Evolutionary conservation across 1,140 invertebrate genomes (phyloP), one percentile per base, ranked within the genome.

Genomic region (Drosophila arizonae): DNA sequence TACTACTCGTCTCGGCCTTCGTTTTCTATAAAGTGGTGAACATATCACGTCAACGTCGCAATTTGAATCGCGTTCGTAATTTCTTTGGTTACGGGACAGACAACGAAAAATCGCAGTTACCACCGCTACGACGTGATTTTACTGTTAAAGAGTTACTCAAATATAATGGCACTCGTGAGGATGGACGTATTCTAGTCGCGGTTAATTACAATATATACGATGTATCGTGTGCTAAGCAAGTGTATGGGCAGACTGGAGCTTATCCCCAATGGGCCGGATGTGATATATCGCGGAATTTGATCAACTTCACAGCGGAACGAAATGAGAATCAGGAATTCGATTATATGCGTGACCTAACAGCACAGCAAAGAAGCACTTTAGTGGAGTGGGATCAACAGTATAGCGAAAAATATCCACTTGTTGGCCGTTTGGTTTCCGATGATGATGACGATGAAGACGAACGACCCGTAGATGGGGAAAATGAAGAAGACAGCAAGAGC

Each of bases 201-300:
- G 63, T 85, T 4, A 81, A 85, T 58, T 74, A 71, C 15, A 66
- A 72, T 30, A 50, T 85, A 3, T 85, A 85, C 26, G 81, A 85
- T 52, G 81, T 85, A 0, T 62, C 81, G 1, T 13, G 24, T 11
- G 69, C 77, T 13, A 62, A 33, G 11, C 74, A 85, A 43, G 77
- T 75, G 36, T 85, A 85, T 24, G 81, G 81, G 0, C 10, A 24
- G n/a, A 24, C 43, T n/a, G 81, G 81, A 9, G 17, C 58, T 6
- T 80, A 85, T 66, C 70, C 81, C 1, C 70, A 67, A 41, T 81
- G 75, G 48, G 81, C 74, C 4, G 81, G 81, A 1, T 28, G 74
- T 17, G 81, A 85, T 36, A 80, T 80, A 41, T 81, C 81, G 0
- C 45, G 77, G 0, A 69, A 57, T 45, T 67, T 85, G 24, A 77